phyloP scores from a whole-genome alignment of 1,140 invertebrate species.

The Anastatus disparis region DNA sequence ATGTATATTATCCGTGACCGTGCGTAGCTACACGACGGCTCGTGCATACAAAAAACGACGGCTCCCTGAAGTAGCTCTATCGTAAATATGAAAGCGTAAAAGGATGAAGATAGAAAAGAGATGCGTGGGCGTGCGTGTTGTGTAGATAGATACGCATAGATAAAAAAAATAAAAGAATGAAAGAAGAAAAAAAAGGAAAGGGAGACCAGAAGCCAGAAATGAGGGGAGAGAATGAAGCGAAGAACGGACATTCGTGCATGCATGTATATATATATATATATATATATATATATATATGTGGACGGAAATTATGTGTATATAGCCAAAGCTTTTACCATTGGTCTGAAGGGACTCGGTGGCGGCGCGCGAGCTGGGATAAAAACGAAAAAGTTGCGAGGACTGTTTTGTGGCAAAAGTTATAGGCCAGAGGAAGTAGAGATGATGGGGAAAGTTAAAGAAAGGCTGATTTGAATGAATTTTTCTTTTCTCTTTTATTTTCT shows the following conservation, averaged over 20 bases:
- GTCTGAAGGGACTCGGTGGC: constrained; percentile 47
- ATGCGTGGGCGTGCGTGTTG: background rate
- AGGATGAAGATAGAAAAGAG: constrained; percentile 41
- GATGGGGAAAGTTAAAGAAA: background rate
- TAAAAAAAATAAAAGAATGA: constrained; percentile 35
- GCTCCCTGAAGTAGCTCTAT: background rate
- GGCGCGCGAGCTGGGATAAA: constrained; percentile 25
- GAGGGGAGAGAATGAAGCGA: constrained; percentile 45
- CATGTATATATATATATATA: background rate
- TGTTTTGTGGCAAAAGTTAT: no score
- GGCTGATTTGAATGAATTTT: constrained; percentile 11
- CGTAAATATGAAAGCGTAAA: constrained; percentile 38
- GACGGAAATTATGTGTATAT: background rate
- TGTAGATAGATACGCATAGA: constrained; percentile 17
- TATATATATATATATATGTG: background rate
- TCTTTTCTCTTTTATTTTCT: no score
- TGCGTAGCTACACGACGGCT: constrained; percentile 47
- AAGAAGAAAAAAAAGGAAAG: constrained; percentile 36
- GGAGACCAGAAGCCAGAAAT: constrained; percentile 42
- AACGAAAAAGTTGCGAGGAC: constrained; percentile 17
- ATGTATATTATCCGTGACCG: constrained; percentile 41
- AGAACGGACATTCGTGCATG: constrained; percentile 21
- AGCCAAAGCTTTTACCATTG: constrained; percentile 36
- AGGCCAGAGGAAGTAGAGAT: no score
- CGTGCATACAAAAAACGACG: constrained; percentile 59